Conservation (phyloP, 2,797 vertebrate species). For the Xerus rutilus region DNA sequence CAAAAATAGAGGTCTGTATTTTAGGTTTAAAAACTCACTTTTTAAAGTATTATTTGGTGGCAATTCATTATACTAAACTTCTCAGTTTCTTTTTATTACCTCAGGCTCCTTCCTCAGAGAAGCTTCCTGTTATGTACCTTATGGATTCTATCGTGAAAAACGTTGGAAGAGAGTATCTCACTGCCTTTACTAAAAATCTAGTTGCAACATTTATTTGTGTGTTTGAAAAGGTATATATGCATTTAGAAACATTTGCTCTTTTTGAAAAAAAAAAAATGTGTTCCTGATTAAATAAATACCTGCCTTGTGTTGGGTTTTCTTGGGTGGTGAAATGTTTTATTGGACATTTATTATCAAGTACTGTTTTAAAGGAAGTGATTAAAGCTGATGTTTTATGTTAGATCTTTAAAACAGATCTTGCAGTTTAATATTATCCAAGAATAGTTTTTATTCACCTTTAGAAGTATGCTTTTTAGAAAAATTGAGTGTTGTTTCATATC, state of each 20-base stretch:
- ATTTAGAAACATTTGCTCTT: conserved; percentile 88
- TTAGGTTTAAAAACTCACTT: conserved; percentile 86
- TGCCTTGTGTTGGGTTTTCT: conserved; percentile 86
- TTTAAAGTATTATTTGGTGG: conserved; percentile 75
- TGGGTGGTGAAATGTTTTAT: conserved; percentile 77
- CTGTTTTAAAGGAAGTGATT: conserved; percentile 29
- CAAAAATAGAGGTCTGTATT: conserved; percentile 87
- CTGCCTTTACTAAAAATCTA: conserved; percentile 99
- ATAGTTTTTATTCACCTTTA: conserved; percentile 33
- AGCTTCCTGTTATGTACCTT: conserved; percentile 99
- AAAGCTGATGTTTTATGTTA: conserved; percentile 56
- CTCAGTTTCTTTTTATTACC: conserved; percentile 99
- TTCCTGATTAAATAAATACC: conserved; percentile 89
- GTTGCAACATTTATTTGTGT: conserved; percentile 99
- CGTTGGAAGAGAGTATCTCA: conserved; percentile 99
- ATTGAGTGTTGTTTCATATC: not conserved
- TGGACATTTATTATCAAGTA: conserved; percentile 52
- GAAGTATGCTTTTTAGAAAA: not conserved
- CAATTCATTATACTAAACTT: conserved; percentile 97
- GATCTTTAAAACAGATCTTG: conserved; percentile 18
- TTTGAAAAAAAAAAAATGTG: conserved; percentile 66
- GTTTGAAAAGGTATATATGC: conserved; percentile 99
- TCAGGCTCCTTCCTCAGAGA: conserved; percentile 97
- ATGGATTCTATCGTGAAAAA: conserved; percentile 99
- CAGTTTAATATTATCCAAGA: conserved; percentile 51